Evolutionary conservation across 1,140 invertebrate genomes (phyloP), one percentile per base, ranked within the genome.

Genomic region (Drosophila bocki): DNA sequence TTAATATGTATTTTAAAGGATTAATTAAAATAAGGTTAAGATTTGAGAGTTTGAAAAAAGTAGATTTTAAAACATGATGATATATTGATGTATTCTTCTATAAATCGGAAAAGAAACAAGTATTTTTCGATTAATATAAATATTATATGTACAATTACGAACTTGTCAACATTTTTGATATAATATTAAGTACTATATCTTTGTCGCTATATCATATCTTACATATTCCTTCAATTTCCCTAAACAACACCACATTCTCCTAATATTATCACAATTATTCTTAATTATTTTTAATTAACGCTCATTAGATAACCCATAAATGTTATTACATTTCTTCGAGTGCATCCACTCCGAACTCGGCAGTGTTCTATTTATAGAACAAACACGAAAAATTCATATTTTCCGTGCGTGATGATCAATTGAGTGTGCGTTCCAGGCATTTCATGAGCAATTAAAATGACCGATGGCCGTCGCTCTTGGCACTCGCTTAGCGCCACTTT

Each of bases 401-500:
- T 57, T 53, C n/a, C 51, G 69, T 70, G 51, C 44, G 56, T 41
- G 41, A 60, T 72, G 45, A 71, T 72, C 65, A 72, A 59, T 72
- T 37, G 59, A 61, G 64, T 39, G 57, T 60, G 35, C 45, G 59
- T 57, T 77, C 11, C 19, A 48, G 45, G n/a, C 69, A 74, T 85
- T 85, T 85, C 61, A 85, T 78, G 71, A 22, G 72, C 84, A 78
- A 87, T 83, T 87, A 88, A 83, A 87, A 75, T 87, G 84, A 87
- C 77, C 79, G 68, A 87, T 67, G 75, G 60, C 76, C 41, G 53
- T 74, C 42, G 32, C 45, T 45, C 44, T 57, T 64, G 57, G 45
- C 57, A 54, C 42, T 60, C 48, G 50, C 42, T 53, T 47, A 80
- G 59, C 56, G 44, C 44, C 57, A 60, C 62, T 58, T 69, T 69